Evolutionary conservation across 2,797 vertebrate species (phyloP).

Genomic region (Anniella stebbinsi): DNA sequence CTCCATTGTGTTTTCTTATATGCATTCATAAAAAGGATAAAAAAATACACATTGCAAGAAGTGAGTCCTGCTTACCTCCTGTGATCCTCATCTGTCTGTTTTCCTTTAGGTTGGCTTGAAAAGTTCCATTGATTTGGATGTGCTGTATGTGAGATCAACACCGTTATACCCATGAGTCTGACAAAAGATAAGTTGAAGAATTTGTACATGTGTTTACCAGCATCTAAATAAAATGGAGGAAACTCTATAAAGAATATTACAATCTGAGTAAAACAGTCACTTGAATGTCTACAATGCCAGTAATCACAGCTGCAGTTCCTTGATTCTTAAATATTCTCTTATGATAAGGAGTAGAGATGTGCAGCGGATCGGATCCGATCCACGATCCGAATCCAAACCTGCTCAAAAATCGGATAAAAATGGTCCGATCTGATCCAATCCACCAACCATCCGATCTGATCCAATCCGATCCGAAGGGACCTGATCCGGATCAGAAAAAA

Average conservation of each 20-base stretch:
- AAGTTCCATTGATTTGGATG: conserved; percentile 36
- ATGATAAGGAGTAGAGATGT: conserved; percentile 33
- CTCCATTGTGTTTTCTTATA: neutral
- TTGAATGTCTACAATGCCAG: neutral
- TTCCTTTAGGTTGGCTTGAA: conserved; percentile 41
- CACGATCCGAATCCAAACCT: too few species aligned
- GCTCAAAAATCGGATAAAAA: too few species aligned
- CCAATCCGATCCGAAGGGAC: too few species aligned
- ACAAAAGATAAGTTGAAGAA: conserved; percentile 51
- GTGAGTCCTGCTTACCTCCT: conserved; percentile 8
- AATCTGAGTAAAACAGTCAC: conserved; percentile 24
- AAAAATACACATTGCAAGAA: accelerated
- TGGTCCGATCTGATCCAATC: too few species aligned
- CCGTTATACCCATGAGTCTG: conserved; percentile 14
- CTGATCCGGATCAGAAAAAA: too few species aligned
- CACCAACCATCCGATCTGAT: too few species aligned
- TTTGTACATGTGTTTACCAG: conserved; percentile 42
- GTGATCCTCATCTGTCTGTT: conserved; percentile 31
- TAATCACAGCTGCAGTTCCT: conserved; percentile 46
- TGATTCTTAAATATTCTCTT: conserved; percentile 46
- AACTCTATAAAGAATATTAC: conserved; percentile 52
- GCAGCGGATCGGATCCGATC: too few species aligned
- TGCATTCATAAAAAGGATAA: neutral
- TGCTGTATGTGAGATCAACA: conserved; percentile 35
- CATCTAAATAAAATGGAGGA: conserved; percentile 52